Base-by-base conservation (phyloP, 1,140 invertebrate genomes). In the Eubasilissa regina region DNA sequence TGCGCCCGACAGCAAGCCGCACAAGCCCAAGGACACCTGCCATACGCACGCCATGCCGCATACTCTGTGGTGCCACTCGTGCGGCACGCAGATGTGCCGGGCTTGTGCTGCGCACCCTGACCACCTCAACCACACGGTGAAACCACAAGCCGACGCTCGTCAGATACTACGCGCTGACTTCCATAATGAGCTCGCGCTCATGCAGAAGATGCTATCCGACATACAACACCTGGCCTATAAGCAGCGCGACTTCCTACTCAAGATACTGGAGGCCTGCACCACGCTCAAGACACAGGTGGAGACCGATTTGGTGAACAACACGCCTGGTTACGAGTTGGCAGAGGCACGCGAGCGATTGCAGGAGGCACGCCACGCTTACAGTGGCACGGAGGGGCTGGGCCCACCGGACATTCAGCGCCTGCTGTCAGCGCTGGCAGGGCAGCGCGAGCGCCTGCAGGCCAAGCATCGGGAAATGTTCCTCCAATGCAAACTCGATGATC, bases 401-500 rank as follows among this genome's bases (percentile, higher is more conserved):
- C 89, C 93, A 6, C 82, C 88, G 15, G 91, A 92, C 45, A 89
- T 92, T 9, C 90, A 90, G 82, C 89, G 87, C 77, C 83, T 93
- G 48, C 89, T 92, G 84, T 86, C 90, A 6, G 90, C 89, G 64
- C 83, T 93, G 0, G 87, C 90, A 45, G 81, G 91, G 0, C 92
- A 94, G 81, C 92, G 92, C 81, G 91, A 93, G 83, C 87, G 92
- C 19, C 86, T 94, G 53, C 92, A 92, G 83, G 87, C 89, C 47
- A 93, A 92, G 82, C 93, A 93, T 84, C 93, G 93, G 72, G 93
- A 94, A 79, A 93, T 94, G 90, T 92, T 92, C 85, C 84, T 94
- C 66, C 93, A 94, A 84, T 93, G 93, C 80, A 92, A 93, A 81
- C 86, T 94, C 35, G 93, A 94, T 81, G 93, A 94, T 83, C 84